Evolutionary conservation across 1,140 invertebrate species (phyloP).

Genomic region (Brevipalpus yothersi): DNA sequence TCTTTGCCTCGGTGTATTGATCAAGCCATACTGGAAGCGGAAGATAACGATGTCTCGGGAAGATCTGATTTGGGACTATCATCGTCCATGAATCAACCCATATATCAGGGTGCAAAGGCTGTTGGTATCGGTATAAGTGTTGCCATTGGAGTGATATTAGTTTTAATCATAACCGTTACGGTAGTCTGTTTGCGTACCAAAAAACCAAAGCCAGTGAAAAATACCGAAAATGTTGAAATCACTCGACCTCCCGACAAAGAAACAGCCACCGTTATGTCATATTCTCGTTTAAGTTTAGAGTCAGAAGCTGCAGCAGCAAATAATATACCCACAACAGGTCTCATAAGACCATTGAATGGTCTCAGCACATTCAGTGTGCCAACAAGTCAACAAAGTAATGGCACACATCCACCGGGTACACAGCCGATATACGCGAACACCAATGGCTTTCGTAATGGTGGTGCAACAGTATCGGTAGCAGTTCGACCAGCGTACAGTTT

Average conservation of each 20-base stretch:
- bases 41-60: conserved; percentile 1
- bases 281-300: conserved; percentile 9
- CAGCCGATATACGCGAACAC: conserved; percentile 9
- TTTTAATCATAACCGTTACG: conserved; percentile 17
- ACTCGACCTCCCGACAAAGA: conserved; percentile 6
- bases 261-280: conserved; percentile 9
- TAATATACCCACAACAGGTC: background rate
- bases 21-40: conserved; percentile 2
- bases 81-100: conserved; percentile 1
- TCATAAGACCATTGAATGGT: conserved; percentile 12
- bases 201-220: conserved; percentile 56
- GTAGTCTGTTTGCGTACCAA: conserved; percentile 28
- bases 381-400: background rate
- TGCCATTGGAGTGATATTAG: conserved; percentile 16
- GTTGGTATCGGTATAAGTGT: conserved; percentile 21
- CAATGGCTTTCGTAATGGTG: background rate
- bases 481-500: background rate
- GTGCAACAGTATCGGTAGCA: background rate
- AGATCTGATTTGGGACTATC: background rate
- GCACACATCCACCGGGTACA: background rate
- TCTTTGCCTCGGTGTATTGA: conserved; percentile 14
- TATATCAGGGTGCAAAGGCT: conserved; percentile 14
- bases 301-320: conserved; percentile 4
- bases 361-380: conserved; percentile 14
- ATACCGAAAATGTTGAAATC: conserved; percentile 55